A percentile compares a stretch with the other conserved stretches of the same genome.
These are phyloP conservation scores for Malurus splendens DNA, from an alignment of 2,797 vertebrate genomes.

Conservation along the genomic window DNA sequence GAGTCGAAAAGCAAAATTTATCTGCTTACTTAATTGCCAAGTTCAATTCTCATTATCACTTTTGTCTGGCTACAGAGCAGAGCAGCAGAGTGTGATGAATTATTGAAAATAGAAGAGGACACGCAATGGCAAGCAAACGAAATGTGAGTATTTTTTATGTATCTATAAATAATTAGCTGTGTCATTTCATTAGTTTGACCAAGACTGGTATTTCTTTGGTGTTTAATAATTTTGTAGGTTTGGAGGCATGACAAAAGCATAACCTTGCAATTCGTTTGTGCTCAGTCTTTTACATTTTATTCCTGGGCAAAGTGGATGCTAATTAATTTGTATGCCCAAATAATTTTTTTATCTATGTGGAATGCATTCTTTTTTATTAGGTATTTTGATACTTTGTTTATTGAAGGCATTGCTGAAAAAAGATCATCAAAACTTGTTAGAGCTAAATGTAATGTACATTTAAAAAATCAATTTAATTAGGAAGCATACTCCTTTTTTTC, in stretches of 20 bases:
- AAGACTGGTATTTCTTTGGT: not conserved
- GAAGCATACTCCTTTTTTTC: not conserved
- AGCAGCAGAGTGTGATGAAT: slow-evolving; percentile 82
- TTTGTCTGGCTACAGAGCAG: slow-evolving; percentile 72
- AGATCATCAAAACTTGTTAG: not conserved
- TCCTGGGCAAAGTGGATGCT: not conserved
- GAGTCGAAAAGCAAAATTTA: not conserved
- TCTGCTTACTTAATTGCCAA: not conserved
- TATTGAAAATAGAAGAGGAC: slow-evolving; percentile 92
- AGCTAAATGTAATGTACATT: not conserved
- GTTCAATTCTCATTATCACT: not conserved
- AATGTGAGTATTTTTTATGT: slow-evolving; percentile 70
- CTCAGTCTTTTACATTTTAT: not conserved
- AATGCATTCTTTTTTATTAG: not conserved
- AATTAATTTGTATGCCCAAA: not conserved
- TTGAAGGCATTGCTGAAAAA: not conserved
- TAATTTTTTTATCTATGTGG: not conserved
- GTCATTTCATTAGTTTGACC: not conserved
- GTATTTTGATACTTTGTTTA: not conserved
- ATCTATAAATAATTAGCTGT: not conserved
- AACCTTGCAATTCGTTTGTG: not conserved
- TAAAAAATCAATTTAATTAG: not conserved
- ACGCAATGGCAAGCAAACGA: slow-evolving; percentile 77
- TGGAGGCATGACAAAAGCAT: not conserved
- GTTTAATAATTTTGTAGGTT: not conserved